phyloP scores from a whole-genome alignment of 2,888 invertebrate species.

The Branchellion lobata region DNA sequence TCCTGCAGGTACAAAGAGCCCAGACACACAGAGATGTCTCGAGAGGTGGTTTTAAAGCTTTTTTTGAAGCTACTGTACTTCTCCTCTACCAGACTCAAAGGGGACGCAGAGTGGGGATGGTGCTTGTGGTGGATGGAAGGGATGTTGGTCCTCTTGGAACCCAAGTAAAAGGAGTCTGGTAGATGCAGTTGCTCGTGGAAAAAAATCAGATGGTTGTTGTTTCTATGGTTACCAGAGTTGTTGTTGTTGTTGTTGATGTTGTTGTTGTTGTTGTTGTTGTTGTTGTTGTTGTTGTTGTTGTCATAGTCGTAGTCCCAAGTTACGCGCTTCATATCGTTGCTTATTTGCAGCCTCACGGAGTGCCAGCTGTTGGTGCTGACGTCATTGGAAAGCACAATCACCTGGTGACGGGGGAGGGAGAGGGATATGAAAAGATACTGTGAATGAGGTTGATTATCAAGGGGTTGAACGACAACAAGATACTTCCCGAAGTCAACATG shows the following conservation, averaged over 20 bases:
- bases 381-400: neutral
- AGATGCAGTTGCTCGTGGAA: neutral
- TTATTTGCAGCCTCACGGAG: neutral
- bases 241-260: conserved; percentile 4
- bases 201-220: neutral
- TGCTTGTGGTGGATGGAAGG: too few relatives aligned
- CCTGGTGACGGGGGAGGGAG: neutral
- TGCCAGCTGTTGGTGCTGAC: neutral
- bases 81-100: neutral
- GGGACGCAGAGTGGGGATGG: neutral
- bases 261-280: conserved; percentile 12
- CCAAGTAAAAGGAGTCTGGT: neutral
- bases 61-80: neutral
- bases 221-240: neutral
- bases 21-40: neutral
- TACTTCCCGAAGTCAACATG: too few relatives aligned
- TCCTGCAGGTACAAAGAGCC: neutral
- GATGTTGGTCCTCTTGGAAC: neutral
- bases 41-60: neutral
- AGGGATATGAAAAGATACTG: too few relatives aligned
- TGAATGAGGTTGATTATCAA: too few relatives aligned
- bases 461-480: too few relatives aligned
- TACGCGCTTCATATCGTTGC: neutral
- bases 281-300: neutral
- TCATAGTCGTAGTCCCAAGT: conserved; percentile 16